Conservation (phyloP, 1,140 invertebrate species). For the Zaprionus gabonicus region DNA sequence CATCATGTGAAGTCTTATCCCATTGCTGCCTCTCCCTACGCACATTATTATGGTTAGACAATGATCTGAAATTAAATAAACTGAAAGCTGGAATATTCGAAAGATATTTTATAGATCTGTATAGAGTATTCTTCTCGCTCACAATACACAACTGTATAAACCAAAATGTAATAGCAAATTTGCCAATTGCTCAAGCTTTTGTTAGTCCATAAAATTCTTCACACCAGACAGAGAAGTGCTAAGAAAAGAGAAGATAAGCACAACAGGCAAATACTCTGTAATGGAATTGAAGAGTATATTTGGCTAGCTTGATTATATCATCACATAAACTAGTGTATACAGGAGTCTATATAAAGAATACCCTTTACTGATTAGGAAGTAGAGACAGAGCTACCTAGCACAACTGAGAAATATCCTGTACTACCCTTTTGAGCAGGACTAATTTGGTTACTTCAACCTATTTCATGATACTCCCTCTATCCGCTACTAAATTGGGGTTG, state of each 20-base stretch:
- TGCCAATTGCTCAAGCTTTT: conserved; percentile 7
- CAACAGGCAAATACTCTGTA: too few species aligned
- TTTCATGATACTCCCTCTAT: too few species aligned
- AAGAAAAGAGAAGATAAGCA: neutral
- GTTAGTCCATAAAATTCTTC: conserved; percentile 32
- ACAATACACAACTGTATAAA: neutral
- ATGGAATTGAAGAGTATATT: too few species aligned
- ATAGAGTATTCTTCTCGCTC: neutral
- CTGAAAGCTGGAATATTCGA: neutral
- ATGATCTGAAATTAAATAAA: neutral
- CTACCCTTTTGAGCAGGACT: too few species aligned
- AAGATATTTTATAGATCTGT: neutral
- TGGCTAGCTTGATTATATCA: too few species aligned
- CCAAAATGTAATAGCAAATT: neutral
- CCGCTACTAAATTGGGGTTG: too few species aligned
- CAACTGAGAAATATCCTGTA: neutral
- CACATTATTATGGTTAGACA: neutral
- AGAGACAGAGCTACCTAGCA: neutral
- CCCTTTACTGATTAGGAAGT: neutral
- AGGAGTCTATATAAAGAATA: neutral
- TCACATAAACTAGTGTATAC: too few species aligned
- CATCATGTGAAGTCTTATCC: neutral
- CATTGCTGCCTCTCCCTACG: neutral
- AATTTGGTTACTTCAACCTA: too few species aligned
- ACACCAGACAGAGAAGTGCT: conserved; percentile 15